Evolutionary conservation across 2,888 invertebrate species (phyloP), one percentile per base, ranked within the genome.

Genomic region (Leptarthrus brevirostris): DNA sequence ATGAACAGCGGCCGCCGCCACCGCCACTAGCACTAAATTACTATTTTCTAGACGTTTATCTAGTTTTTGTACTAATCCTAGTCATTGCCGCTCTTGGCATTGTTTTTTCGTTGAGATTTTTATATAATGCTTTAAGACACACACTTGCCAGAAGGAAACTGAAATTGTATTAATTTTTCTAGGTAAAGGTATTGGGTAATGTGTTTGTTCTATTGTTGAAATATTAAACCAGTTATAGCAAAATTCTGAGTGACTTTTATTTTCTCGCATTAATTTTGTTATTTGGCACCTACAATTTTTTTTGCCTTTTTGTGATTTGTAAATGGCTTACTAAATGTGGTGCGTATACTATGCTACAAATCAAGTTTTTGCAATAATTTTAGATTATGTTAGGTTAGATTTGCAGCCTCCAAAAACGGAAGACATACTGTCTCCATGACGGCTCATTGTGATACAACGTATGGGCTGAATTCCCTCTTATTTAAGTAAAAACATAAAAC

Each of bases 41-140:
- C 22, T 75, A 75, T 47, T 16, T 75, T 16, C 53, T 58, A 4
- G 73, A 75, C 54, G 18, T 56, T 10, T 75, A 75, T 54, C 30
- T 73, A 30, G 22, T 73, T 22, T 26, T 61, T 8, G 53, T 64
- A 16, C 10, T 71, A 14, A 69, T 71, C 47, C 34, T 75, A 49
- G 36, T 49, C 36, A 16, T 53, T 5, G 18, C 20, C 20, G 16
- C 49, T 20, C 4, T 69, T 2, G 3, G 20, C 10, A 49, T 40
- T 58, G 26, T 66, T 14, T 49, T 74, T 52, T 47, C 53, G 16
- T 22, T 52, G 34, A 54, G n/a, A 20, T 34, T 10, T 4, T 36
- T 74, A 3, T 58, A 52, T 4, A 74, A 53, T 12, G 16, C 53
- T 8, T 12, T 71, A 4, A 14, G 20, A 44, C 47, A 16, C 8